Conservation (phyloP, 2,797 vertebrate species). For the Labeo calbasu region DNA sequence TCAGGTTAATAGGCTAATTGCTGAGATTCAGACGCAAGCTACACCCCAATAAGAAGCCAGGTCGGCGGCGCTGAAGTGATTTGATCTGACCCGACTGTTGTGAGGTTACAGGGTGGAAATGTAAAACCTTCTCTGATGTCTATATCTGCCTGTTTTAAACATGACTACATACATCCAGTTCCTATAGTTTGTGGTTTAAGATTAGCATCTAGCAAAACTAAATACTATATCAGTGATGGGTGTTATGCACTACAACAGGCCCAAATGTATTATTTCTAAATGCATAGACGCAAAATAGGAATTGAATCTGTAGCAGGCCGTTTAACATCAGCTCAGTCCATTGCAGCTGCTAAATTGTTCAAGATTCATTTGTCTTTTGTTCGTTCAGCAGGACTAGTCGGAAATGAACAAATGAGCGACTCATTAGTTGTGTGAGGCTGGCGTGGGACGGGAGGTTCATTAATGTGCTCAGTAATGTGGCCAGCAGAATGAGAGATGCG, state of each 20-base stretch:
- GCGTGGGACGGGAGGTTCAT: not conserved
- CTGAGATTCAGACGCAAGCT: conserved; percentile 23
- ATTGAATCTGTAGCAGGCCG: not conserved
- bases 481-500: not conserved
- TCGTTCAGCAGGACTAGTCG: conserved; percentile 22
- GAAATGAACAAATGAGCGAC: conserved; percentile 17
- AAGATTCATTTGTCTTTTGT: conserved; percentile 18
- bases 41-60: conserved; percentile 27
- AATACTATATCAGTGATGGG: not conserved
- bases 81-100: conserved; percentile 29
- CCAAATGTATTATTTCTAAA: not conserved
- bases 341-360: not conserved
- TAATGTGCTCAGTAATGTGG: conserved; percentile 10
- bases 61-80: not conserved
- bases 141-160: not conserved
- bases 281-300: not conserved
- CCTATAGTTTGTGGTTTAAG: not conserved
- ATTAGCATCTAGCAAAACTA: not conserved
- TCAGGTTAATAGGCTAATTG: conserved; percentile 43
- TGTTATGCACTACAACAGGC: not conserved
- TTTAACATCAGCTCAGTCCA: conserved; percentile 21
- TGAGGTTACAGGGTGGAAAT: conserved; percentile 21
- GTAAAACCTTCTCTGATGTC: not conserved
- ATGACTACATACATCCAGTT: not conserved
- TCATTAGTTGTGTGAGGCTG: conserved; percentile 13